A percentile compares a stretch with the other conserved stretches of the same genome.
phyloP scores from a whole-genome alignment of 2,113 vertebrate species.

The Ursus arctos region DNA sequence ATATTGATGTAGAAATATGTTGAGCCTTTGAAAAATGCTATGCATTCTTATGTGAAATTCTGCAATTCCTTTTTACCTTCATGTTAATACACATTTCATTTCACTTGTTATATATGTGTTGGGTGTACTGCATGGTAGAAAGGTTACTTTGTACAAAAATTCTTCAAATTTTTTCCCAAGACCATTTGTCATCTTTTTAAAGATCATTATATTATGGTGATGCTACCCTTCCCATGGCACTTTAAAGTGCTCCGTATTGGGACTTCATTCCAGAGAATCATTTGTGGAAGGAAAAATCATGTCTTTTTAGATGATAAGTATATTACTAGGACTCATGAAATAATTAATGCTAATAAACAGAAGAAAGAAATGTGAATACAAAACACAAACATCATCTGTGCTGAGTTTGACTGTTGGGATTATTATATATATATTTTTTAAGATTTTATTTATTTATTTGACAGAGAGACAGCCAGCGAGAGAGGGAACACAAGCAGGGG shows the following conservation, averaged over 20 bases:
- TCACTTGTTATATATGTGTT: not conserved
- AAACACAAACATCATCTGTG: not conserved
- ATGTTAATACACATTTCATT: rapidly evolving
- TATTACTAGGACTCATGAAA: not conserved
- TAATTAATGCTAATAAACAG: not conserved
- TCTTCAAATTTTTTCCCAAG: not conserved
- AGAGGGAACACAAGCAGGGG: too few species aligned
- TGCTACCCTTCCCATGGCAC: rapidly evolving
- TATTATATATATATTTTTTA: not conserved
- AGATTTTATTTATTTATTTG: too few species aligned
- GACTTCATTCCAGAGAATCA: not conserved
- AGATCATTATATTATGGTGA: not conserved
- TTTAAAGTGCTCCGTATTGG: not conserved
- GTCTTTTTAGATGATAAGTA: not conserved
- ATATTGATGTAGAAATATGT: not conserved
- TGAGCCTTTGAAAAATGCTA: not conserved
- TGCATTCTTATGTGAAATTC: not conserved
- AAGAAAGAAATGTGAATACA: not conserved
- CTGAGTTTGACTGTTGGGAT: not conserved
- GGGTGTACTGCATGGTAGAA: rapidly evolving
- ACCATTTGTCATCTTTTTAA: not conserved
- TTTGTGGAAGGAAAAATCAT: not conserved
- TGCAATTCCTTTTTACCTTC: not conserved
- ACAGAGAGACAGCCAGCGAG: too few species aligned
- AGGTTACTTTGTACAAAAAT: not conserved